Evolutionary conservation across 2,888 invertebrate species (phyloP), one percentile per base, ranked within the genome.

Genomic region (Tipula unca): DNA sequence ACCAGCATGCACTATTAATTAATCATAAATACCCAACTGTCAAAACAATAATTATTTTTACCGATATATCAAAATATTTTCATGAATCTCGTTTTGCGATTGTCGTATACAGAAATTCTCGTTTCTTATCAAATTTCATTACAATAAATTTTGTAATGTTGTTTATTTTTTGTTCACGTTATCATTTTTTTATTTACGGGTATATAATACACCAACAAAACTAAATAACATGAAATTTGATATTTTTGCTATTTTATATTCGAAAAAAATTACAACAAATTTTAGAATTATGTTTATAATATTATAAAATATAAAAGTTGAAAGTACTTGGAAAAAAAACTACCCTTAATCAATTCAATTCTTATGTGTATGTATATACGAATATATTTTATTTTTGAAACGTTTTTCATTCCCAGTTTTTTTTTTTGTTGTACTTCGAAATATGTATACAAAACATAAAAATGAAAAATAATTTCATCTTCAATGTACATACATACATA

Each of bases 341-440:
- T 69, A 69, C 69, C 69, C 69, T 69, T 69, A 69, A 69, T 69
- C 69, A 69, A 69, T 69, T 69, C 69, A 69, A 69, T 69, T 69
- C 69, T 69, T 69, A 69, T 69, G 25, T 32, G 4, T 32, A 32
- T n/a, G n/a, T n/a, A n/a, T n/a, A n/a, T n/a, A n/a, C n/a, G n/a
- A n/a, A n/a, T n/a, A 32, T 32, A 6, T 69, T 69, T 69, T 69
- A 69, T 69, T 69, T 69, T 69, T 25, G 25, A 69, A 69, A 69
- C 69, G 69, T 25, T 69, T 69, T 69, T 69, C 25, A 69, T 69
- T 69, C 13, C 25, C 6, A 69, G 25, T 69, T 69, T n/a, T 54
- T 8, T 48, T 48, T 48, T 48, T 54, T 20, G n/a, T n/a, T 69
- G 8, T 69, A 25, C 13, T 69, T 69, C 25, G 25, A 10, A 69